These are phyloP conservation scores for Pollenia amentaria DNA, from an alignment of 2,888 invertebrate species.

Conservation along the genomic window DNA sequence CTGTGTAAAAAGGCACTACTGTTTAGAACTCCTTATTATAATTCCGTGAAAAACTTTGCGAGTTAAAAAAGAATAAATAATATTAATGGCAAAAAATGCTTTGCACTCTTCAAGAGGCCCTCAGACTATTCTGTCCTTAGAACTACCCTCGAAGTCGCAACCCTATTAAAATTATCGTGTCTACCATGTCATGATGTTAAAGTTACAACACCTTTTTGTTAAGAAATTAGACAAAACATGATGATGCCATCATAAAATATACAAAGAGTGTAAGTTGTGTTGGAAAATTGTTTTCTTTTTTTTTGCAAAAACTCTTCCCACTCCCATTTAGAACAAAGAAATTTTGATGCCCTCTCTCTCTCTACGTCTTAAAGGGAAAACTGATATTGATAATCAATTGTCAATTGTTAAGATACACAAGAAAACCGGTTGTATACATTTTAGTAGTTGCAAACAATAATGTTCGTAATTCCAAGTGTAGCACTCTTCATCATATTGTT, in stretches of 20 bases:
- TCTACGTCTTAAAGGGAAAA: conserved; percentile 45
- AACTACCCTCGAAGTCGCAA: background rate
- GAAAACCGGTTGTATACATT: conserved; percentile 25
- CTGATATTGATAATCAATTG: conserved; percentile 70
- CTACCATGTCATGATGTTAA: conserved; percentile 32
- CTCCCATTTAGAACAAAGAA: conserved; percentile 24
- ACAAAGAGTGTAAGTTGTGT: conserved; percentile 35
- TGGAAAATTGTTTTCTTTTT: conserved; percentile 33
- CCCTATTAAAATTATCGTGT: conserved; percentile 38
- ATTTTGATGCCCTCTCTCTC: conserved; percentile 32
- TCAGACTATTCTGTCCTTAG: no score
- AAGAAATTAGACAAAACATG: conserved; percentile 60
- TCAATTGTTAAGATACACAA: conserved; percentile 57
- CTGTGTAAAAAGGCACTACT: no score
- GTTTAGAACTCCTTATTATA: no score
- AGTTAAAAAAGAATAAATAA: no score
- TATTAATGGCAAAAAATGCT: no score
- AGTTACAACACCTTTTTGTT: conserved; percentile 56
- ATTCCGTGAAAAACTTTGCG: no score
- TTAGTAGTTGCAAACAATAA: conserved; percentile 47
- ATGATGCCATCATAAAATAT: conserved; percentile 54
- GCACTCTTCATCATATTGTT: conserved; percentile 13
- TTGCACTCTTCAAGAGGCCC: no score
- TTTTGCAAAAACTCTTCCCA: conserved; percentile 64
- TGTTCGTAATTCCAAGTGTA: conserved; percentile 20